Base-by-base conservation (phyloP, 2,888 invertebrate genomes). In the Palloptera scutellata region DNA sequence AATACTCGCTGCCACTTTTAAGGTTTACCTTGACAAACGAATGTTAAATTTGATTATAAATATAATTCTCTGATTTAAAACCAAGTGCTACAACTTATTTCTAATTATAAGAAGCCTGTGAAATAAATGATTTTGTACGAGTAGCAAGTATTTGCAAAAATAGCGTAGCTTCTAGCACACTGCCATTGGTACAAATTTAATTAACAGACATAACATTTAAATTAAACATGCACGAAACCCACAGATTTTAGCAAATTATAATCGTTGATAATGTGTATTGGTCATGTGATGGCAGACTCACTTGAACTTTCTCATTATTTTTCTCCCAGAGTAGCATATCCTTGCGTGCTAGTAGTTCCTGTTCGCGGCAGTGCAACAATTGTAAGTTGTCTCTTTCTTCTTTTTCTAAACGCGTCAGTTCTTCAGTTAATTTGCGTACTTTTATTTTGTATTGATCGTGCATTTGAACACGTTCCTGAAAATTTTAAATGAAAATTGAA, bases 331-430 rank as follows among this genome's bases (percentile, higher is more conserved):
- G 68, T 10, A 85, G 61, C 85, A 85, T 85, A 61, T 85, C 85
- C 67, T 80, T 84, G 60, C 83, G 78, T 0, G 85, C 85, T 11
- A 84, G 62, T 1, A 85, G 72, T 68, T 85, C 83, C 51, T 80
- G 78, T 70, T 90, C 90, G 51, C 88, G 87, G 66, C 87, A 87
- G 72, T 88, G 86, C 54, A 91, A 78, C 67, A 88, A 83, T 40
- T 87, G 86, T 74, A 90, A 86, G 30, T 87, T 86, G 73, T 89
- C 88, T 74, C 83, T 83, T 77, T 88, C 86, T 63, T 86, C 86
- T 45, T 82, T 81, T 59, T 87, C 86, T 64, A 88, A 76, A 41
- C 84, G 83, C 43, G 83, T 83, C 74, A 87, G 85, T 73, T 88
- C 87, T 62, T 87, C 86, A 59, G 87, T 86, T 54, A 85, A 73